These are phyloP conservation scores for Philantomba maxwellii DNA, from an alignment of 2,113 vertebrate genomes.

Conservation along the genomic window DNA sequence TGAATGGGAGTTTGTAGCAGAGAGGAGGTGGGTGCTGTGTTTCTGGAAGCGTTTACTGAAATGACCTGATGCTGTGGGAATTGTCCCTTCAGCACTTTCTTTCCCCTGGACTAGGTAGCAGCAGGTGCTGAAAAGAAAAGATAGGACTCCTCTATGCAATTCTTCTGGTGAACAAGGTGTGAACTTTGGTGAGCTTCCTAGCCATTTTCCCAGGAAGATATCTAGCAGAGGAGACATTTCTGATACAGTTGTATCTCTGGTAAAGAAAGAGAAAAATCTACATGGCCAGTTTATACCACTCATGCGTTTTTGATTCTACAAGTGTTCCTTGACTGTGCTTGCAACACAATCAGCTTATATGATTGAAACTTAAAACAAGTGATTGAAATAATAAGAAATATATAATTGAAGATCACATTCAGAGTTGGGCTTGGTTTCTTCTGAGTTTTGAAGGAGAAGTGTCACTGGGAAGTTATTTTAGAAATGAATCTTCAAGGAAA, in stretches of 20 bases:
- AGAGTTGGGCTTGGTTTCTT: not conserved
- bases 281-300: not conserved
- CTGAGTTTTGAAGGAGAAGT: not conserved
- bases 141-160: no score
- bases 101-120: not conserved
- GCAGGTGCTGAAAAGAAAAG: not conserved
- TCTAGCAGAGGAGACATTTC: not conserved
- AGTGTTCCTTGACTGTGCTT: not conserved
- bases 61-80: not conserved
- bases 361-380: not conserved
- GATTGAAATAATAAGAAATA: not conserved
- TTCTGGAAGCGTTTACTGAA: not conserved
- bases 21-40: not conserved
- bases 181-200: not conserved
- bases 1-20: slow-evolving; percentile 59
- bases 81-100: slow-evolving; percentile 49
- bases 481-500: not conserved
- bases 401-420: not conserved
- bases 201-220: not conserved
- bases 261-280: not conserved
- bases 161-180: not conserved
- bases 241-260: not conserved
- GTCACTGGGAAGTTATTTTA: not conserved
- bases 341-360: not conserved
- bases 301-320: not conserved